Base-by-base conservation (phyloP, 1,140 invertebrate species). In the Drosophila seguyi region DNA sequence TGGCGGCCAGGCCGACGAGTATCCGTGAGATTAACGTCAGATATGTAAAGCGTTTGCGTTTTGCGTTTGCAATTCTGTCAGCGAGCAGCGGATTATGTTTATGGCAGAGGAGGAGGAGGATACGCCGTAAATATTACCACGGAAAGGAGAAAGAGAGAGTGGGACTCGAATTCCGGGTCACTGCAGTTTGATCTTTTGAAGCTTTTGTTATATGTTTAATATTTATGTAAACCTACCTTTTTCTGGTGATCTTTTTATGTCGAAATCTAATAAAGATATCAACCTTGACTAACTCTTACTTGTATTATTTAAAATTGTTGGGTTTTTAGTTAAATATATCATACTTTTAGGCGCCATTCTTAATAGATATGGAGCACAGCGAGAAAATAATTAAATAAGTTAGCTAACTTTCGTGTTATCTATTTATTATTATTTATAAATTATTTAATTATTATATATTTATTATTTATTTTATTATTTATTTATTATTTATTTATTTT, bases 21-120 rank as follows among this genome's bases (percentile, higher is more conserved):
- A 55, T 75, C 39, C 47, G 72, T 50, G 65, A 85, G 83, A 86
- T 86, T 87, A 86, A 73, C 79, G 83, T 86, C 83, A 86, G 83
- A 82, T 71, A 75, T 81, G 78, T 71, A 61, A 78, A 86, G 72
- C 47, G 45, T 62, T 80, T 50, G 65, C 60, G 47, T 55, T 38
- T 16, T n/a, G 52, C 52, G 52, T 55, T 38, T 85, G 58, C 77
- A 63, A 52, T 75, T 55, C 66, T 78, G 79, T 72, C 58, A 42
- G 55, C 59, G 31, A 61, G 67, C 62, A 38, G 47, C 34, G 78
- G 78, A 86, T 86, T 85, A 86, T 75, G 79, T 86, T 86, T 85
- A 86, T 82, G 74, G 42, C 78, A 4, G 34, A 5, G 41, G 61
- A 34, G 47, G 34, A 5, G 41, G 61, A 34, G 47, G 36, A 58